Conservation (phyloP, 2,797 vertebrate species). For the Myotis pilosus region DNA sequence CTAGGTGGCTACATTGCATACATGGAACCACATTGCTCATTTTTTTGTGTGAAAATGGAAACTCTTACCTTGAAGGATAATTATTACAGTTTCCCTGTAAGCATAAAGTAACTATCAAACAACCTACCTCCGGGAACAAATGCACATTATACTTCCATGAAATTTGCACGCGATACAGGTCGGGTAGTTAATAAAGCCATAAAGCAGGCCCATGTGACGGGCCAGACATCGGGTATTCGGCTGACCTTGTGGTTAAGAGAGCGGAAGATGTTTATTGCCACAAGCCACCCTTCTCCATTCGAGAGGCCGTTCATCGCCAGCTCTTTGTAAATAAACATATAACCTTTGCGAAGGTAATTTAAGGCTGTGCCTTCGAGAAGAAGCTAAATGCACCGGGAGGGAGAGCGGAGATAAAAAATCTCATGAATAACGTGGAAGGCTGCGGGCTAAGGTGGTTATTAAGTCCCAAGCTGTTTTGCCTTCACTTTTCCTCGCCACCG, state of each 20-base stretch:
- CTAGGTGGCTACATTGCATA: neutral
- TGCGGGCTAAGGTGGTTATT: constrained; percentile 87
- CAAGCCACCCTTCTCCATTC: constrained; percentile 79
- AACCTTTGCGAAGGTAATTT: constrained; percentile 88
- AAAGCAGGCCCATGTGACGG: constrained; percentile 78
- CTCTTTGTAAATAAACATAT: constrained; percentile 87
- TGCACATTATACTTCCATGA: constrained; percentile 78
- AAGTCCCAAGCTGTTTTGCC: constrained; percentile 86
- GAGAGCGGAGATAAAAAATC: constrained; percentile 84
- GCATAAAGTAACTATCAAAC: constrained; percentile 76
- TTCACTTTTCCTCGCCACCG: constrained; percentile 76
- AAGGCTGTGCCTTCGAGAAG: constrained; percentile 84
- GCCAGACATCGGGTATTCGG: constrained; percentile 79
- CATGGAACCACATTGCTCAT: neutral
- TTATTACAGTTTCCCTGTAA: constrained; percentile 78
- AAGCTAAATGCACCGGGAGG: constrained; percentile 75
- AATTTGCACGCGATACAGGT: constrained; percentile 83
- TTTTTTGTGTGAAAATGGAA: neutral
- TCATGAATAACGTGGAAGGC: constrained; percentile 86
- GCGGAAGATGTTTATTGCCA: constrained; percentile 82
- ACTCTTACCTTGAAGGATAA: constrained; percentile 75
- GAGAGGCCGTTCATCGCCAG: constrained; percentile 79
- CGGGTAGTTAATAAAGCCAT: constrained; percentile 83
- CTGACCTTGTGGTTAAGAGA: constrained; percentile 81
- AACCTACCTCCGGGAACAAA: constrained; percentile 78